Base-by-base conservation (phyloP, 1,140 invertebrate genomes). In the Aphelenchoides fujianensis region DNA sequence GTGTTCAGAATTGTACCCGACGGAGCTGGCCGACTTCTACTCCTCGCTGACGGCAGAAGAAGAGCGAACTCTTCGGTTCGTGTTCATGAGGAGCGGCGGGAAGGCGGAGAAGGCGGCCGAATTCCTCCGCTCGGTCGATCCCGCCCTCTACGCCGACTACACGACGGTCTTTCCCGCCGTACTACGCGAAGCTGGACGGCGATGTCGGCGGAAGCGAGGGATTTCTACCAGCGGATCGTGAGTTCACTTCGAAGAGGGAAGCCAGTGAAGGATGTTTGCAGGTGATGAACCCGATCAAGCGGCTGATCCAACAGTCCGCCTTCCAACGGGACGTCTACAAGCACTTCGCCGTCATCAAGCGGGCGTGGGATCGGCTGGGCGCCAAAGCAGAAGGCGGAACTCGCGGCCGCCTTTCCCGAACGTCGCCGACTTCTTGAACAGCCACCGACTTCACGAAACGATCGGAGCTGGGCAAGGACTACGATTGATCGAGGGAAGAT, bases 341-440 rank as follows among this genome's bases (percentile, higher is more conserved):
- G 34, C 55, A 59, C 7, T 59, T 59, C 19, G 5, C 23, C 5
- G 55, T 59, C 28, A 59, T 59, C 55, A 59, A 59, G 5, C 28
- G 34, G 5, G 55, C 5, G 19, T 59, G 19, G 5, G 55, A 59
- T 5, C 28, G 34, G 5, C 5, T 59, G 55, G 34, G 55, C 55
- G 23, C n/a, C n/a, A 59, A 59, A 59, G 55, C 34, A 5, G 55
- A 59, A 59, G 34, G 55, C 55, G 34, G 55, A 59, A 23, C 5
- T 59, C 7, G 55, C 5, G 19, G 34, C 5, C 7, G 55, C 55
- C n/a, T 7, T 59, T 59, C 55, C 55, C 55, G 5, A 59, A 59
- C 19, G 55, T 59, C 5, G 19, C 7, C 5, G 55, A 59, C 5
- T 59, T 30, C 34, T 59, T 59, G 55, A 19, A 59, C 7, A 59